Base-by-base conservation (phyloP, 35 echinoderm and acorn worm genomes). In the Apostichopus japonicus region DNA sequence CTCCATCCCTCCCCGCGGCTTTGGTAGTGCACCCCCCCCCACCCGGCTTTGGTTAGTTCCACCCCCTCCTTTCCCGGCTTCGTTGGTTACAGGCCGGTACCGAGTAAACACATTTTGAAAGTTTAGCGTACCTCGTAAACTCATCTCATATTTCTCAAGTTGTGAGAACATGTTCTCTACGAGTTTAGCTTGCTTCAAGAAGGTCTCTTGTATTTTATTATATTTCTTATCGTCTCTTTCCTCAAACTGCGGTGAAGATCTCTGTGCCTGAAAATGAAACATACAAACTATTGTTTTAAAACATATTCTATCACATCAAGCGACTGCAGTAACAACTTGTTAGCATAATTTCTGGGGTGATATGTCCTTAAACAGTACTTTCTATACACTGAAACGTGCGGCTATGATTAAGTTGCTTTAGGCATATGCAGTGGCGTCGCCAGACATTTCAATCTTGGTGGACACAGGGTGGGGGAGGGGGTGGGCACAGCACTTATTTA, bases 91-190 rank as follows among this genome's bases (percentile, higher is more conserved):
- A 4, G 33, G 33, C 33, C 33, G 0, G 33, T 44, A 44, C 3
- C 33, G 33, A 44, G 33, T 44, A 44, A 44, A 44, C 33, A 44
- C 0, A 51, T 80, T 80, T 52, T 53, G 15, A 52, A 54, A 53
- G 24, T 13, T 53, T 75, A 19, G 22, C 81, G 56, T n/a, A 84
- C 81, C 81, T 62, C 81, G 56, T 10, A 84, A 58, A 84, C 53
- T 57, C 81, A 84, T 84, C 23, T 84, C 81, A 58, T 84, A 84
- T n/a, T 84, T 84, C 53, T 84, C 81, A 21, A 84, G 54, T 51
- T 84, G 81, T 11, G 54, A 55, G 10, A 54, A 55, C 53, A 84
- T 58, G 55, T 58, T 84, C 6, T 84, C 81, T 10, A 58, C 54
- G 24, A 62, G 56, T 58, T 1, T 56, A 21, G n/a, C 81, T 57